A percentile compares a stretch with the other conserved stretches of the same genome.
phyloP scores from a whole-genome alignment of 1,140 invertebrate genomes.

The Andricus grossulariae region DNA sequence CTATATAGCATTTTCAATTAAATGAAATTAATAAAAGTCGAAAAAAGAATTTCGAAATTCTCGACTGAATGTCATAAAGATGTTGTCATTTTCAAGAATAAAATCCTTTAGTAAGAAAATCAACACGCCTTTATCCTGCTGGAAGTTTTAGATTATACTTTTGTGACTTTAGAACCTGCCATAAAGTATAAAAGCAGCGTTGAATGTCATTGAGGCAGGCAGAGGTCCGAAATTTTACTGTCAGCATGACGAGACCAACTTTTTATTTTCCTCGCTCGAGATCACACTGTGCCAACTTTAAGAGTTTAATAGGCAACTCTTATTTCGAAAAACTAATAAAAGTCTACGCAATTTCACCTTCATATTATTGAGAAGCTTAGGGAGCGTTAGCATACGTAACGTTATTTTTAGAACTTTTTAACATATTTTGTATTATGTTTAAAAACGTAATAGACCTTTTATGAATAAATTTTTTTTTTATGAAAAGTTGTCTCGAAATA shows the following conservation, averaged over 20 bases:
- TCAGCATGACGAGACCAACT: constrained; percentile 24
- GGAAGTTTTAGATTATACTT: background rate
- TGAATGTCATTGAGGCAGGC: background rate
- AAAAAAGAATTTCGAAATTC: too few species aligned
- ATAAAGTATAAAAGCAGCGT: constrained; percentile 8
- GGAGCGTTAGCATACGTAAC: too few species aligned
- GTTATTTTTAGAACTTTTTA: too few species aligned
- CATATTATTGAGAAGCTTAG: too few species aligned
- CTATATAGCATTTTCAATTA: too few species aligned
- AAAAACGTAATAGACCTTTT: too few species aligned
- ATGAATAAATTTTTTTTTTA: too few species aligned
- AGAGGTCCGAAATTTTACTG: constrained; percentile 9
- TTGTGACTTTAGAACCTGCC: background rate
- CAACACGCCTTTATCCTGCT: background rate
- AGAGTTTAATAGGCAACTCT: background rate
- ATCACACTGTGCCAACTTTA: background rate
- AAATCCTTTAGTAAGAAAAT: background rate
- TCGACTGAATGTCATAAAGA: too few species aligned
- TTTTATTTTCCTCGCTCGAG: constrained; percentile 8
- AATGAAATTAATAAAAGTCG: too few species aligned
- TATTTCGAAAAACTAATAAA: constrained; percentile 16
- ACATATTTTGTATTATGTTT: too few species aligned
- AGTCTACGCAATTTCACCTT: background rate
- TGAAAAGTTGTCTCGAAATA: too few species aligned
- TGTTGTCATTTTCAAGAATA: too few species aligned